Evolutionary conservation across 2,113 vertebrate genomes (phyloP), one percentile per base, ranked within the genome.

Genomic region (Anolis sagrei): DNA sequence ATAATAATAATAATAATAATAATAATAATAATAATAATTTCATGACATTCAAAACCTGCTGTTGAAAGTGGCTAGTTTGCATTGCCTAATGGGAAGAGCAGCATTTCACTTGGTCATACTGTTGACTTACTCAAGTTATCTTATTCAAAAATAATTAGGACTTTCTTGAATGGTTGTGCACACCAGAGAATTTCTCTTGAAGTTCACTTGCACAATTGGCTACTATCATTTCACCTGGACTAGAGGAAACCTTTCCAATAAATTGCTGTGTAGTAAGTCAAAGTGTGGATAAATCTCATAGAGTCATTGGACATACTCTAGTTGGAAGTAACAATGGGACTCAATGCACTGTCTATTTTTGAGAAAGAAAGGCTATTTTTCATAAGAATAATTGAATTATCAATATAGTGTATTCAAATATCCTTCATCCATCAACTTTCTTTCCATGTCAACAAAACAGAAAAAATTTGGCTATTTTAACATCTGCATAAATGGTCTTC

Each of bases 401-500:
- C 44, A 64, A n/a, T 19, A 7, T 7, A 25, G 16, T 27, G 6
- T 29, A 73, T 44, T 80, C 11, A 25, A 76, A 79, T 88, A 83
- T 87, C 81, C 58, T 36, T 19, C 3, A 0, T 79, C 88, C 82
- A 88, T 76, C 64, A 83, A 75, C 75, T 89, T 94, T 93, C 83
- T 90, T 68, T 87, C 84, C 74, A 82, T 39, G 19, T 93, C 92
- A 90, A 89, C 90, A 70, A 89, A 90, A 91, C 62, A 23, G 74
- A 34, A 66, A n/a, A 9, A 23, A 85, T 90, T 88, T 79, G 82
- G 74, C 91, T 90, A 1, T 54, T 85, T 77, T 90, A 73, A 93
- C 93, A 89, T 92, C 85, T 87, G 86, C 58, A 79, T 92, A 92
- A 74, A 89, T 51, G 79, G 84, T 88, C n/a, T 80, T 82, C 68